These are phyloP conservation scores for Ostrea edulis DNA, from an alignment of 1,140 invertebrate species.

Conservation along the genomic window DNA sequence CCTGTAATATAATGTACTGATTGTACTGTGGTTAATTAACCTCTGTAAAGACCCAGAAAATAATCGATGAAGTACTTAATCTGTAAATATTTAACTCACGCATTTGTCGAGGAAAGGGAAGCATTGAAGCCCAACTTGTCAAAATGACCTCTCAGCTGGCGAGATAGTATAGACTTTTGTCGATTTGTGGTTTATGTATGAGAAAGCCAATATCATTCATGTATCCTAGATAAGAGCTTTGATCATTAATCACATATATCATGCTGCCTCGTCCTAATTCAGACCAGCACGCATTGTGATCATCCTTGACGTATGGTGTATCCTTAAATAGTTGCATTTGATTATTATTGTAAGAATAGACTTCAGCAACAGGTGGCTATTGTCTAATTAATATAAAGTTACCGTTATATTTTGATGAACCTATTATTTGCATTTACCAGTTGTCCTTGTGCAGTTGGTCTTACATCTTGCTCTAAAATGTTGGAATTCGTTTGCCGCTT, in stretches of 20 bases:
- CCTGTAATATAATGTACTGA: not conserved
- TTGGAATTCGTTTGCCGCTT: no score
- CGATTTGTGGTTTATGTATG: conserved; percentile 10
- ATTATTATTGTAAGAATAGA: no score
- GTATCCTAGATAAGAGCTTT: not conserved
- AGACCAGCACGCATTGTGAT: no score
- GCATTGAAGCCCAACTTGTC: not conserved
- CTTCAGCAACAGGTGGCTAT: no score
- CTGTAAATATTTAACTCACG: not conserved
- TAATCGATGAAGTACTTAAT: not conserved
- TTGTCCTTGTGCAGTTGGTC: no score
- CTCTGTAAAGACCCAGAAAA: not conserved
- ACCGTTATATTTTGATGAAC: no score
- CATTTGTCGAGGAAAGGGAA: conserved; percentile 9
- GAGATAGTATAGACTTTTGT: not conserved
- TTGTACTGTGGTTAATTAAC: not conserved
- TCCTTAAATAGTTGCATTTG: no score
- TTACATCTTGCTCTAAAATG: no score
- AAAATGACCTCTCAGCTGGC: conserved; percentile 1
- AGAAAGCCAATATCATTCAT: not conserved
- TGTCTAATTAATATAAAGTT: no score
- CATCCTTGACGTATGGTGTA: no score
- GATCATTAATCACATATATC: not conserved
- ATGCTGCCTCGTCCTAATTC: no score
- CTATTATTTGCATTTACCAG: no score